Evolutionary conservation across 1,140 invertebrate species (phyloP).

Genomic region (Hermatobates lingyangjiaoensis): DNA sequence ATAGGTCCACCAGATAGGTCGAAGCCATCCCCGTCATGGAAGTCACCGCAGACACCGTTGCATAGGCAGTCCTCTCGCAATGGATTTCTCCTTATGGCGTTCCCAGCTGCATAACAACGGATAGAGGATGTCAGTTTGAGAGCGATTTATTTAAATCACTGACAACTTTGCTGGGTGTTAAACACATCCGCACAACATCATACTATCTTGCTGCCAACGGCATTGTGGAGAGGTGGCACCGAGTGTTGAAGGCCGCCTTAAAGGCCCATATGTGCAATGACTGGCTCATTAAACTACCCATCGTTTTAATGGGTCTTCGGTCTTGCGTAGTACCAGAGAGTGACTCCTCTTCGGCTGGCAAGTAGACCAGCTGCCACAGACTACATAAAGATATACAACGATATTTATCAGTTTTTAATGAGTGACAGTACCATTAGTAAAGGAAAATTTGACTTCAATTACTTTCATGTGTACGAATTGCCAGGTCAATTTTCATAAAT

Average conservation of each 20-base stretch:
- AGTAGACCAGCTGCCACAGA: no score
- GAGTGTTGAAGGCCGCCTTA: conserved; percentile 23
- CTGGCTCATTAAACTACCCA: conserved; percentile 19
- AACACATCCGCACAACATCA: conserved; percentile 12
- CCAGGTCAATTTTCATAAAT: no score
- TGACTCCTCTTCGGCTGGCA: no score
- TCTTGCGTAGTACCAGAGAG: no score
- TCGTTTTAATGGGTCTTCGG: conserved; percentile 24
- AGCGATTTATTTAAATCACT: conserved; percentile 6
- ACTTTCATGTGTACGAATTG: no score
- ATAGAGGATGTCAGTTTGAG: conserved; percentile 17
- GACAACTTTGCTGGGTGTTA: conserved; percentile 5
- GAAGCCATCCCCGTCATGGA: conserved; percentile 25
- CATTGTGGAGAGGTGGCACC: conserved; percentile 22
- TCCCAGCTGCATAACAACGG: conserved; percentile 15
- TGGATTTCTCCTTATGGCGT: conserved; percentile 16
- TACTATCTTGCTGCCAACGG: conserved; percentile 24
- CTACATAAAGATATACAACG: no score
- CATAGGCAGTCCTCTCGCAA: conserved; percentile 16
- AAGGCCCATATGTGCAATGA: conserved; percentile 9
- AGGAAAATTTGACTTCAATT: no score
- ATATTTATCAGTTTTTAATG: no score
- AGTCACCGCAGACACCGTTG: conserved; percentile 22
- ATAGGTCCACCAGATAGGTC: conserved; percentile 27
- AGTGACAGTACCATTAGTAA: no score